Percentiles rank a stretch among this genome's conserved stretches.
These are phyloP conservation scores for Ctena decussata DNA, from an alignment of 2,888 invertebrate species.

Conservation along the genomic window DNA sequence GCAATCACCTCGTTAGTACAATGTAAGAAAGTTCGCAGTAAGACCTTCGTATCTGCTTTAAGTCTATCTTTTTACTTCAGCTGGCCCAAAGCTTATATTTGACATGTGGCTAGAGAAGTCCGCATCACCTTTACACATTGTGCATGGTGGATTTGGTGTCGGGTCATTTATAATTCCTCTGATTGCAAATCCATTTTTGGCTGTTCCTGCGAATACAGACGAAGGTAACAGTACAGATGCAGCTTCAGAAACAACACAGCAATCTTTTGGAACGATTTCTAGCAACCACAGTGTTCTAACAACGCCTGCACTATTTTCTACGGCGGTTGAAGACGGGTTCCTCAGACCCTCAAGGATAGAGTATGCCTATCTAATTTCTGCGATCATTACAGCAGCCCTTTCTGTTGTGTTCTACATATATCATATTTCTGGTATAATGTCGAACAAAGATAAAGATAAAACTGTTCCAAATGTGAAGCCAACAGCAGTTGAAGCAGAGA, in stretches of 20 bases:
- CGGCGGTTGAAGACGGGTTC: no score
- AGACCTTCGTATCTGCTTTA: no score
- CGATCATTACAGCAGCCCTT: constrained; percentile 48
- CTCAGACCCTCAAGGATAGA: constrained; percentile 68
- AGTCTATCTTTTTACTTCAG: constrained; percentile 69
- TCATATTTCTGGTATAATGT: constrained; percentile 23
- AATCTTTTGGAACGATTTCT: no score
- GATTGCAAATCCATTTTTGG: constrained; percentile 74
- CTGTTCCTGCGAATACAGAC: constrained; percentile 35
- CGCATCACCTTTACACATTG: constrained; percentile 71
- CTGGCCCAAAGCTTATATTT: constrained; percentile 71
- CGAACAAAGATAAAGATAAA: not conserved
- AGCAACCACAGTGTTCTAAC: no score
- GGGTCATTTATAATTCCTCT: constrained; percentile 78
- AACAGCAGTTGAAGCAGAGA: not conserved
- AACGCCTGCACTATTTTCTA: no score
- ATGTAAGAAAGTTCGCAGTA: no score
- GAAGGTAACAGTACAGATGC: not conserved
- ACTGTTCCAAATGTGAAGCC: not conserved
- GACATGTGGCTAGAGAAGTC: constrained; percentile 74
- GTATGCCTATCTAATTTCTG: constrained; percentile 67
- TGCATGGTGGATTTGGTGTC: constrained; percentile 78
- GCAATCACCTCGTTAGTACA: no score
- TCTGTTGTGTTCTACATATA: constrained; percentile 66
- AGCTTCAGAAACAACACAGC: no score